A percentile compares a stretch with the other conserved stretches of the same genome.
Conservation (phyloP, 2,113 vertebrate species). For the Sarotherodon lohbergeri region DNA sequence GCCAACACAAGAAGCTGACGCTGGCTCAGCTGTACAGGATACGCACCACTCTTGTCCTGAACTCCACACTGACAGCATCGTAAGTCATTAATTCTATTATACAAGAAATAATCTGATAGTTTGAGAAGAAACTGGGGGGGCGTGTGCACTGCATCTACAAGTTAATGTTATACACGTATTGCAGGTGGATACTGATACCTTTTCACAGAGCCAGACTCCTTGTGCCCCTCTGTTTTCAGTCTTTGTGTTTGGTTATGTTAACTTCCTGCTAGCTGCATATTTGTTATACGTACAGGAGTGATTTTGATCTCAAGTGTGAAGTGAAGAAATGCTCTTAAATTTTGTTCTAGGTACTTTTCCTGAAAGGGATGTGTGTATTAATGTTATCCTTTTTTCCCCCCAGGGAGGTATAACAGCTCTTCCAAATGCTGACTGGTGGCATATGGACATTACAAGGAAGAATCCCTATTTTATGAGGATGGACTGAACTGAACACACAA, state of each 20-base stretch:
- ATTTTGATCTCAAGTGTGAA: neutral
- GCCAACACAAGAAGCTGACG: constrained; percentile 85
- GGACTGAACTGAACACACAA: constrained; percentile 50
- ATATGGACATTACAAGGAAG: neutral
- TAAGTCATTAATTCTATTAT: constrained; percentile 58
- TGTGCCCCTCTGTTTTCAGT: neutral
- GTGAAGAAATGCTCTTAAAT: neutral
- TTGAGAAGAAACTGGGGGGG: neutral
- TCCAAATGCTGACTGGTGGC: neutral
- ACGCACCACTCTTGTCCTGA: constrained; percentile 90
- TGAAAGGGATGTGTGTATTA: neutral
- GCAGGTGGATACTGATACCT: neutral
- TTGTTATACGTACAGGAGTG: neutral
- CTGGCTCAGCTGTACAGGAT: constrained; percentile 88
- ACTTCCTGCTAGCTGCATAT: neutral
- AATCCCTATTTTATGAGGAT: constrained; percentile 12
- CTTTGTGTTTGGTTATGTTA: neutral
- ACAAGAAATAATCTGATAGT: neutral
- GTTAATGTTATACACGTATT: neutral
- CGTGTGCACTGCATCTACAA: no score
- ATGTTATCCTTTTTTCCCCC: neutral
- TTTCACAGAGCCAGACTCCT: neutral
- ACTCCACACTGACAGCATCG: constrained; percentile 96
- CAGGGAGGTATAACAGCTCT: constrained; percentile 73
- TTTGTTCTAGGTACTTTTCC: neutral